Conservation (phyloP, 2,113 vertebrate species). For the Oryzias celebensis region DNA sequence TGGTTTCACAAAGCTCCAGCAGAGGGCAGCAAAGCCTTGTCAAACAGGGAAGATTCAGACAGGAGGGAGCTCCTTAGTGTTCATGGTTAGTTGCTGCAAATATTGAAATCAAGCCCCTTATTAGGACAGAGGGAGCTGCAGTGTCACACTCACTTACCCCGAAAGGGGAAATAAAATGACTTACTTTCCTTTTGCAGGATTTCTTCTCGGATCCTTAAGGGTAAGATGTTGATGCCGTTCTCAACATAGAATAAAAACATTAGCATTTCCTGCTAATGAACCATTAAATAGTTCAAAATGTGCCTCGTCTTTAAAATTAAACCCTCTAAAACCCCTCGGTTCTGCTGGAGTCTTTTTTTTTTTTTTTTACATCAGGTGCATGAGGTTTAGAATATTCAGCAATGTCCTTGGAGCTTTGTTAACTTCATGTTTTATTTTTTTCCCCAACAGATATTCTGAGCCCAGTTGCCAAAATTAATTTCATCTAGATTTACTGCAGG, state of each 20-base stretch:
- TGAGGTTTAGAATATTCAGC: not conserved
- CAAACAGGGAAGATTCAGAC: not conserved
- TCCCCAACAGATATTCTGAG: constrained; percentile 35
- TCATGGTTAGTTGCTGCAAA: not conserved
- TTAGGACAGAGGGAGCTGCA: constrained; percentile 34
- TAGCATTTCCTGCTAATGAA: not conserved
- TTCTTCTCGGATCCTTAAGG: constrained; percentile 16
- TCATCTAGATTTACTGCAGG: constrained; percentile 25
- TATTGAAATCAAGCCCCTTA: not conserved
- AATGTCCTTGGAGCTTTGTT: not conserved
- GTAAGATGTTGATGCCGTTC: constrained; percentile 27
- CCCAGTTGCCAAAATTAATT: not conserved
- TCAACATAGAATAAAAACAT: constrained; percentile 43
- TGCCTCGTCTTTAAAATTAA: not conserved
- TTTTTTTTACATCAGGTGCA: not conserved
- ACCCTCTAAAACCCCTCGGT: not conserved
- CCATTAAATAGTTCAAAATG: not conserved
- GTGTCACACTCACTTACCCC: not conserved
- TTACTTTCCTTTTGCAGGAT: constrained; percentile 38
- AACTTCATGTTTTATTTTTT: not conserved
- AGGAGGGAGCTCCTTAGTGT: not conserved
- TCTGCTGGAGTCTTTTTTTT: not conserved
- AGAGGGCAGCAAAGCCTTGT: constrained; percentile 53
- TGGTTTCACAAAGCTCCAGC: constrained; percentile 23
- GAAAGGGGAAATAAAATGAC: not conserved